Conservation (phyloP, 2,797 vertebrate species). For the Pseudopleuronectes americanus region DNA sequence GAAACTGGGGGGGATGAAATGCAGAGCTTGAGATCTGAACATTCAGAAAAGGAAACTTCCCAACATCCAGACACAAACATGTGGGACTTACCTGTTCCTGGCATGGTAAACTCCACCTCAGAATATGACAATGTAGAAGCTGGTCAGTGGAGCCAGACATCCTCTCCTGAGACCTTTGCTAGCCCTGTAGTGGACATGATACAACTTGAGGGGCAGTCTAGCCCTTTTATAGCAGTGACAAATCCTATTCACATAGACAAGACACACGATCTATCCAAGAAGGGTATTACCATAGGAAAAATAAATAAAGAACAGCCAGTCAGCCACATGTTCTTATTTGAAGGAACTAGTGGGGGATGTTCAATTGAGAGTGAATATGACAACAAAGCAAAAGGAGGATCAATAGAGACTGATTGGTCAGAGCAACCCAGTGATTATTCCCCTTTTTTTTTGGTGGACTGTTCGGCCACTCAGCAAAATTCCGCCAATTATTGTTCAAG, state of each 20-base stretch:
- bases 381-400: conserved; percentile 40
- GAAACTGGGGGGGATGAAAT: conserved; percentile 27
- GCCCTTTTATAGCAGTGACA: conserved; percentile 74
- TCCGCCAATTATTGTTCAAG: conserved; percentile 18
- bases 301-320: conserved; percentile 28
- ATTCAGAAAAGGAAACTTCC: conserved; percentile 29
- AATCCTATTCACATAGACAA: conserved; percentile 42
- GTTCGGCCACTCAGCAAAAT: conserved; percentile 27
- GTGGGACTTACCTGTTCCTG: conserved; percentile 63
- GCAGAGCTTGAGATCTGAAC: conserved; percentile 29
- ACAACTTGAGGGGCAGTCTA: conserved; percentile 73
- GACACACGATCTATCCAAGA: conserved; percentile 21
- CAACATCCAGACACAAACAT: conserved; percentile 29
- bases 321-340: conserved; percentile 76
- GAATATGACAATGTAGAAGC: conserved; percentile 81
- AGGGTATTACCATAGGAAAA: neutral
- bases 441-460: conserved; percentile 75
- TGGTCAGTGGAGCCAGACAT: conserved; percentile 64
- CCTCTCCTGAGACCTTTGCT: conserved; percentile 65
- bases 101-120: conserved; percentile 79
- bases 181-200: conserved; percentile 60
- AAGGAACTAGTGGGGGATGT: conserved; percentile 45
- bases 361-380: conserved; percentile 48
- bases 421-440: conserved; percentile 66
- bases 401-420: conserved; percentile 51